Evolutionary conservation across 2,888 invertebrate species (phyloP).

Genomic region (Amiota mariae): DNA sequence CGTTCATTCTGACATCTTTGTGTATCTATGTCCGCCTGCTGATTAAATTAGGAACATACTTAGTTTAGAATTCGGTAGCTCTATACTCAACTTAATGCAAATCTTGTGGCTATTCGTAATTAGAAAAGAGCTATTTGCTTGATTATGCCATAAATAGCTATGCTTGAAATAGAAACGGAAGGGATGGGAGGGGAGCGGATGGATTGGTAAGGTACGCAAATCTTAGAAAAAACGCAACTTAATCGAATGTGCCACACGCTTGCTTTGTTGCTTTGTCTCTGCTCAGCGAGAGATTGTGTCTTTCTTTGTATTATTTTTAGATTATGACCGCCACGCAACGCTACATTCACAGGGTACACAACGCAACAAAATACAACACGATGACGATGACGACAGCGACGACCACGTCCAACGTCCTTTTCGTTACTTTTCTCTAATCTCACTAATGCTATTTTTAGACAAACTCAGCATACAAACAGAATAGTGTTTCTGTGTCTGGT

Average conservation of each 20-base stretch:
- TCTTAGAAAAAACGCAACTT: background rate
- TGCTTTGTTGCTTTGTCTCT: slow-evolving; percentile 11
- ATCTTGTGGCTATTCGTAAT: background rate
- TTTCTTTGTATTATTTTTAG: slow-evolving; percentile 54
- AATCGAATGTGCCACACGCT: slow-evolving; percentile 8
- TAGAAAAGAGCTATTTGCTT: background rate
- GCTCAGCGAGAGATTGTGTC: background rate
- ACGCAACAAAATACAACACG: slow-evolving; percentile 20
- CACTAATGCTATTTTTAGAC: background rate
- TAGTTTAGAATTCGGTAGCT: background rate
- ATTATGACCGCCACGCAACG: slow-evolving; percentile 56
- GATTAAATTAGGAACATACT: background rate
- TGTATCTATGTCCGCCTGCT: background rate
- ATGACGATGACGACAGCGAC: background rate
- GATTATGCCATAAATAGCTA: background rate
- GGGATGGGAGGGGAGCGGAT: no score
- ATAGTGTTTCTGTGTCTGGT: slow-evolving; percentile 30
- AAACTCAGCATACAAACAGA: no score
- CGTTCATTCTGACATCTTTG: background rate
- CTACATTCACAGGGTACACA: slow-evolving; percentile 22
- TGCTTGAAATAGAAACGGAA: no score
- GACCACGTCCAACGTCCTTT: slow-evolving; percentile 10
- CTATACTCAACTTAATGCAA: background rate
- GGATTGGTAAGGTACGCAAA: no score
- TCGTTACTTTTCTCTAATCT: slow-evolving; percentile 9